phyloP scores from a whole-genome alignment of 1,140 invertebrate genomes.

The Prorops nasuta region DNA sequence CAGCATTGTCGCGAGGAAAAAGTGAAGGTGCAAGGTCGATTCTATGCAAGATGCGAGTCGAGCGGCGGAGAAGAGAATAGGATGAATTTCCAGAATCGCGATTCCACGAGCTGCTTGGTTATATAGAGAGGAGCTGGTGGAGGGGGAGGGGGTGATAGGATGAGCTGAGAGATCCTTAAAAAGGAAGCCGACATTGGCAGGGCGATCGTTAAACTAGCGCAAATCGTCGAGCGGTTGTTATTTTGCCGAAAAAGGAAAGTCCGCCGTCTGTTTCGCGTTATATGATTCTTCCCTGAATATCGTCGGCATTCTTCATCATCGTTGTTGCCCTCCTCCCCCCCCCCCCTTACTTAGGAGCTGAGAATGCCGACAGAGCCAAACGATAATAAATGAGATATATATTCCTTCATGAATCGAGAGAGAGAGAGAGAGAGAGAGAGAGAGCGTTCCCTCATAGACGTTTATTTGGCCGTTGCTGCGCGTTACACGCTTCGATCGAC shows the following conservation, averaged over 20 bases:
- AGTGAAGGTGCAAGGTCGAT: too few species aligned
- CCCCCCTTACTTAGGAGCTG: not conserved
- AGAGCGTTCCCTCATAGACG: too few species aligned
- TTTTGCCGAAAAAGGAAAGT: conserved; percentile 16
- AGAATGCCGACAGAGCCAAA: too few species aligned
- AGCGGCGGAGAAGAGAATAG: too few species aligned
- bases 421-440: too few species aligned
- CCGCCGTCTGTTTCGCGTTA: conserved; percentile 9
- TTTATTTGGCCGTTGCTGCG: too few species aligned
- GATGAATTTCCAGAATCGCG: conserved; percentile 11
- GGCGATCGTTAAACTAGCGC: conserved; percentile 20
- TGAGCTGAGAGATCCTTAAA: conserved; percentile 8
- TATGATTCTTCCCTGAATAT: conserved; percentile 15
- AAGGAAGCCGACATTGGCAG: conserved; percentile 8
- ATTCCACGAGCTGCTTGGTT: conserved; percentile 4
- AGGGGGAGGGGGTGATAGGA: not conserved
- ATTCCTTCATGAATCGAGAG: too few species aligned
- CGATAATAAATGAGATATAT: too few species aligned
- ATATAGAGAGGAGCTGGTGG: not conserved
- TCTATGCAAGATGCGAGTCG: too few species aligned
- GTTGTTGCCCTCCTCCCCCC: not conserved
- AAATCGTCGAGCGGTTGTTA: conserved; percentile 12
- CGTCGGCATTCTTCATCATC: conserved; percentile 1
- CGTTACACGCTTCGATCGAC: too few species aligned
- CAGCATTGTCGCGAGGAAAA: too few species aligned